Conservation (phyloP, 2,888 invertebrate genomes). For the Scelioninae gen. 1 region DNA sequence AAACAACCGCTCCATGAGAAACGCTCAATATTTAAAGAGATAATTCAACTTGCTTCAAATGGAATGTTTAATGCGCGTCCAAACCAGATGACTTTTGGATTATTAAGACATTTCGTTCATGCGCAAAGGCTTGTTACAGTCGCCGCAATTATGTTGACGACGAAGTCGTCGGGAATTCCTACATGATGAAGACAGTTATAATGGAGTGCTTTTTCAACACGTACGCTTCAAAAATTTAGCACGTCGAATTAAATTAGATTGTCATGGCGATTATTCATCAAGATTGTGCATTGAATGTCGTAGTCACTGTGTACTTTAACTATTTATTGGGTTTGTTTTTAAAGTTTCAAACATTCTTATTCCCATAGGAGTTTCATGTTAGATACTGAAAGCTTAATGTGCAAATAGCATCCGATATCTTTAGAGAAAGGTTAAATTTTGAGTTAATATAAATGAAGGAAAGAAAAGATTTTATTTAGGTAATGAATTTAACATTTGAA, state of each 20-base stretch:
- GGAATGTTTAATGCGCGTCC: conserved; percentile 49
- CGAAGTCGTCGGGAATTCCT: conserved; percentile 23
- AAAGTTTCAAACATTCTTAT: too few relatives aligned
- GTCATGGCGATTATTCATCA: conserved; percentile 18
- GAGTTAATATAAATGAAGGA: too few relatives aligned
- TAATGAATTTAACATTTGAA: too few relatives aligned
- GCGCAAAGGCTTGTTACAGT: conserved; percentile 44
- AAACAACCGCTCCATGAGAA: conserved; percentile 8
- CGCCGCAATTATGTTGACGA: conserved; percentile 52
- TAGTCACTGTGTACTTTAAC: too few relatives aligned
- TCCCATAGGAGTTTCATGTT: too few relatives aligned
- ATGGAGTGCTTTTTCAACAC: conserved; percentile 22
- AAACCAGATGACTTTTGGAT: conserved; percentile 47
- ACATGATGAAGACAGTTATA: conserved; percentile 35
- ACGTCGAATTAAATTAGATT: conserved; percentile 24
- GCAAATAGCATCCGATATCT: too few relatives aligned
- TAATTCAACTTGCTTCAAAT: conserved; percentile 48
- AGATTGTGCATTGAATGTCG: neutral
- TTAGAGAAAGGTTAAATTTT: too few relatives aligned
- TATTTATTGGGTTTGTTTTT: too few relatives aligned
- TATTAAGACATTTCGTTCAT: conserved; percentile 56
- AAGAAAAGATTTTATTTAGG: too few relatives aligned
- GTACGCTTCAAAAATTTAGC: conserved; percentile 29
- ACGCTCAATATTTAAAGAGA: conserved; percentile 38
- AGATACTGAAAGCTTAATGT: too few relatives aligned